These are phyloP conservation scores for Bembecia ichneumoniformis DNA, from an alignment of 2,888 invertebrate species.

Conservation along the genomic window DNA sequence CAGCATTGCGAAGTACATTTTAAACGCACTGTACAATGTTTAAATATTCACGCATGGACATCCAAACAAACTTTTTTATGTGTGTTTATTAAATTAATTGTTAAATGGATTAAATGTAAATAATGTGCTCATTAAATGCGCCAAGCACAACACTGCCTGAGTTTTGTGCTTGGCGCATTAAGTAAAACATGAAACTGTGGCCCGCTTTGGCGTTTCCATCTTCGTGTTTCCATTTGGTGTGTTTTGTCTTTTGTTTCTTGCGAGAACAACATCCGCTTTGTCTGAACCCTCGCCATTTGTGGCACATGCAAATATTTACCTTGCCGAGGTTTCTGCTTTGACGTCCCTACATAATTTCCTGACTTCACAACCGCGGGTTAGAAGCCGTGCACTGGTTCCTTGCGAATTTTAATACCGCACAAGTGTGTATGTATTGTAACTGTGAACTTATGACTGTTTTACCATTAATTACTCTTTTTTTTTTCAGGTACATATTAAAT, in stretches of 20 bases:
- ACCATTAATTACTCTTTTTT: too few relatives aligned
- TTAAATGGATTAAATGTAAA: too few relatives aligned
- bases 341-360: conserved; percentile 41
- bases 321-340: conserved; percentile 40
- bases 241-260: conserved; percentile 55
- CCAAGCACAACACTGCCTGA: not conserved
- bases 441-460: too few relatives aligned
- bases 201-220: conserved; percentile 19
- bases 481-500: too few relatives aligned
- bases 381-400: conserved; percentile 3
- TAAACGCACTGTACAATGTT: too few relatives aligned
- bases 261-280: conserved; percentile 42
- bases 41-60: too few relatives aligned
- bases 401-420: not conserved
- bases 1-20: too few relatives aligned
- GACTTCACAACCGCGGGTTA: conserved; percentile 21
- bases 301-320: conserved; percentile 52
- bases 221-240: conserved; percentile 40
- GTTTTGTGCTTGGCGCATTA: too few relatives aligned
- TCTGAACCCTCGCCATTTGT: conserved; percentile 39
- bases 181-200: conserved; percentile 14
- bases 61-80: too few relatives aligned
- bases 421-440: too few relatives aligned
- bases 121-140: not conserved
- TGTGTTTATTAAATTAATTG: too few relatives aligned